Evolutionary conservation across 2,797 vertebrate genomes (phyloP), one percentile per base, ranked within the genome.

Genomic region (Alcedo atthis): DNA sequence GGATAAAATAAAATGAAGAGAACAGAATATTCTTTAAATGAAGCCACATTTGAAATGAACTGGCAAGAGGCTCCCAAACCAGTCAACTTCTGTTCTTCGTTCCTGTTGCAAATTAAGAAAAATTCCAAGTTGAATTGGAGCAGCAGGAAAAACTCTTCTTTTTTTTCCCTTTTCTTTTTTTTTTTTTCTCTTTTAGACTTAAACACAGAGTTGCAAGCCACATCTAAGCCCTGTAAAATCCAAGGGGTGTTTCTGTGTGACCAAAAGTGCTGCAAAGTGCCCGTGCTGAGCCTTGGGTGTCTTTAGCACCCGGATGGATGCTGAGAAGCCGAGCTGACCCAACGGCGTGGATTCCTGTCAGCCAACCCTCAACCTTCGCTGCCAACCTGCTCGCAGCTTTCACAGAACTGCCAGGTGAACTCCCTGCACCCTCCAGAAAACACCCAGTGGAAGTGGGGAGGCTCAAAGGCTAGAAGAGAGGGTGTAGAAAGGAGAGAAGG

Each of bases 201-300:
- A 20, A 54, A 5, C 13, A 6, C 1, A 30, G 59, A 61, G 37
- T 6, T n/a, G 19, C 61, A 93, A 81, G 5, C 25, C 71, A 57
- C 64, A 45, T 42, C 12, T 32, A 57, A 89, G 63, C 12, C 16
- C 67, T 85, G 73, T 6, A 58, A 49, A 49, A 22, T 42, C 22
- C 3, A 48, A 53, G 53, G 28, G 40, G 3, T 4, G 30, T 30
- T 51, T 43, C 3, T 8, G 12, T 4, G n/a, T 6, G 71, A 68
- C 54, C 58, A 73, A 19, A 76, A 45, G 10, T 14, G 9, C n/a
- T 40, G 64, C n/a, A n/a, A n/a, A 54, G 15, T 10, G 58, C 25
- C 42, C 33, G 5, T 5, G 7, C 6, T 0, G 78, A 76, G 62
- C 69, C 12, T 5, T 1, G 4, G 21, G 0, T 13, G 26, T 2